phyloP scores from a whole-genome alignment of 2,113 vertebrate species.

The Lepus europaeus region DNA sequence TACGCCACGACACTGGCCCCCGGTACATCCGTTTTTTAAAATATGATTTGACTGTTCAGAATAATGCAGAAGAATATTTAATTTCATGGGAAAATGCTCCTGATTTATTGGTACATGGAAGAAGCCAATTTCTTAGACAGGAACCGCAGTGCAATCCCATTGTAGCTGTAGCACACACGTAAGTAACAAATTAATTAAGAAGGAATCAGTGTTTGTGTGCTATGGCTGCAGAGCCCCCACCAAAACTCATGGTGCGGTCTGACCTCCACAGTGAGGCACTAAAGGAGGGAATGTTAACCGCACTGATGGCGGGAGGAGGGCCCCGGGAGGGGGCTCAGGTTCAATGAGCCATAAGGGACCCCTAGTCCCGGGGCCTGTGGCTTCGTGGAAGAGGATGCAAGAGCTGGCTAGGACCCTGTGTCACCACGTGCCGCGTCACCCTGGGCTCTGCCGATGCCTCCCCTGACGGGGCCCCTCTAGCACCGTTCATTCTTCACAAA shows the following conservation, averaged over 20 bases:
- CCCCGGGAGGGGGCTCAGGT: neutral
- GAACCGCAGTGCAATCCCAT: neutral
- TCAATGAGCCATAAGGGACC: neutral
- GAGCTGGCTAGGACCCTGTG: neutral
- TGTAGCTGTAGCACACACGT: neutral
- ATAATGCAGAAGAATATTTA: slow-evolving; percentile 61
- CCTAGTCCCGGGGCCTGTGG: neutral
- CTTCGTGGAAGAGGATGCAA: neutral
- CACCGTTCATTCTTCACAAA: neutral
- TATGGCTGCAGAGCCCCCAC: neutral
- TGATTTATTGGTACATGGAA: slow-evolving; percentile 42
- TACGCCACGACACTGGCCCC: too few species aligned
- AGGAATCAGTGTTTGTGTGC: neutral
- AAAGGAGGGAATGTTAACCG: neutral
- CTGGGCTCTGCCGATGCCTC: too few species aligned
- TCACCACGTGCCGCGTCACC: neutral
- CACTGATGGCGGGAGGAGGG: neutral
- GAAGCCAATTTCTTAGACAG: neutral
- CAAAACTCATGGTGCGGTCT: neutral
- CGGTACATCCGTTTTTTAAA: neutral
- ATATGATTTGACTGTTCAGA: slow-evolving; percentile 23
- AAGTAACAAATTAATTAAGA: slow-evolving; percentile 49
- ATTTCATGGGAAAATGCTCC: slow-evolving; percentile 67
- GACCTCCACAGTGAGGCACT: neutral
- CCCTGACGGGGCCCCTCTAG: neutral